Evolutionary conservation across 2,797 vertebrate species (phyloP).

Genomic region (Chiloscyllium punctatum): DNA sequence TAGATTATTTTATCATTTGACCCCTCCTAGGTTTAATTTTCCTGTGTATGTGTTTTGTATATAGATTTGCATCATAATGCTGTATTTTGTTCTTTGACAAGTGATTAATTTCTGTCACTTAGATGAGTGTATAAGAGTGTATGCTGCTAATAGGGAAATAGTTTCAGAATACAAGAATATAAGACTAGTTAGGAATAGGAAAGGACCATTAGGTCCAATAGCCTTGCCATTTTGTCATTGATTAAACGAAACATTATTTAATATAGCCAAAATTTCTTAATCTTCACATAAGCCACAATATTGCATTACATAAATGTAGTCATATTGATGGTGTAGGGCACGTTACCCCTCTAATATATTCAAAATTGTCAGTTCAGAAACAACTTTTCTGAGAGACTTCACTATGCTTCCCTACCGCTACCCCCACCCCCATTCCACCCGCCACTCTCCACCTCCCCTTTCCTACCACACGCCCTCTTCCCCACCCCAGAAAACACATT

Average conservation of each 20-base stretch:
- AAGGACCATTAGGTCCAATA: background rate
- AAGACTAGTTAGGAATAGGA: background rate
- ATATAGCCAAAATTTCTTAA: background rate
- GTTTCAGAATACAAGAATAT: background rate
- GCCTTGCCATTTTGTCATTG: background rate
- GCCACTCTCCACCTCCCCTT: no score
- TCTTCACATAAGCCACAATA: background rate
- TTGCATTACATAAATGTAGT: background rate
- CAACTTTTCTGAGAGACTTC: no score
- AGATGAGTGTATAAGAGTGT: background rate
- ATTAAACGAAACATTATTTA: background rate
- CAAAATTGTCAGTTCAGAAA: background rate
- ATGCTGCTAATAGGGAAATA: background rate
- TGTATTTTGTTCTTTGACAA: conserved; percentile 2
- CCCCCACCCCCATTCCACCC: no score
- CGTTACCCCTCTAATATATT: no score
- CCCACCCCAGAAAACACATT: no score
- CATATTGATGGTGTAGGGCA: no score
- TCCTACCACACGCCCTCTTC: no score
- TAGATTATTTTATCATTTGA: background rate
- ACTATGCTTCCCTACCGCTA: no score
- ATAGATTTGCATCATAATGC: background rate
- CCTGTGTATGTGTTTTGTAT: background rate
- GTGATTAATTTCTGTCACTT: background rate
- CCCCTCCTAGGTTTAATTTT: background rate